These are phyloP conservation scores for Coilia nasus DNA, from an alignment of 2,797 vertebrate species.

Conservation along the genomic window DNA sequence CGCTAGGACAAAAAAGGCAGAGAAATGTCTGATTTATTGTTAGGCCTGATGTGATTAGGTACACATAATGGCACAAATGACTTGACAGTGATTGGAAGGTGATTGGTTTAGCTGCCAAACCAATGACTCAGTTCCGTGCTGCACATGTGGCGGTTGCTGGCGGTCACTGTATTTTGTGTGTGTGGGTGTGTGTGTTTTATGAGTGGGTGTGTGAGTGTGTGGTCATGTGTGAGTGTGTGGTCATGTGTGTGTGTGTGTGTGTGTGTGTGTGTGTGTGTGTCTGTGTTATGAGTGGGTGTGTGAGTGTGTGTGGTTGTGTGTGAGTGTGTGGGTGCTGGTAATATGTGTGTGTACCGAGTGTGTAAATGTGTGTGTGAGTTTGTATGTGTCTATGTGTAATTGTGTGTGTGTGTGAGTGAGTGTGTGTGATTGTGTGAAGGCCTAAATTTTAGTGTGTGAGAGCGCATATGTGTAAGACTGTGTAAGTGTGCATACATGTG, in stretches of 20 bases:
- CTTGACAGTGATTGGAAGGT: conserved; percentile 67
- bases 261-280: no score
- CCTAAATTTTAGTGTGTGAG: neutral
- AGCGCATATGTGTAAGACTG: neutral
- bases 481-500: neutral
- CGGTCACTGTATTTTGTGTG: conserved; percentile 36
- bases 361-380: neutral
- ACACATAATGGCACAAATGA: conserved; percentile 67
- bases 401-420: neutral
- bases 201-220: conserved; percentile 30
- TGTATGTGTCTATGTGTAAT: neutral
- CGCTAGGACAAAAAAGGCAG: conserved; percentile 57
- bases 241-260: no score
- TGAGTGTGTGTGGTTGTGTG: no score
- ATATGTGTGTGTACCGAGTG: neutral
- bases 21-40: conserved; percentile 70
- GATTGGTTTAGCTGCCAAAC: conserved; percentile 71
- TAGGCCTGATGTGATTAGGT: conserved; percentile 71
- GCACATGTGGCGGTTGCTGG: conserved; percentile 56
- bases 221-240: no score
- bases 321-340: no score
- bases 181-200: neutral
- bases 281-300: no score
- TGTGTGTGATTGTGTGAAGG: neutral
- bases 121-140: conserved; percentile 60